These are phyloP conservation scores for Meleagris gallopavo DNA, from an alignment of 2,113 vertebrate species.

Conservation along the genomic window DNA sequence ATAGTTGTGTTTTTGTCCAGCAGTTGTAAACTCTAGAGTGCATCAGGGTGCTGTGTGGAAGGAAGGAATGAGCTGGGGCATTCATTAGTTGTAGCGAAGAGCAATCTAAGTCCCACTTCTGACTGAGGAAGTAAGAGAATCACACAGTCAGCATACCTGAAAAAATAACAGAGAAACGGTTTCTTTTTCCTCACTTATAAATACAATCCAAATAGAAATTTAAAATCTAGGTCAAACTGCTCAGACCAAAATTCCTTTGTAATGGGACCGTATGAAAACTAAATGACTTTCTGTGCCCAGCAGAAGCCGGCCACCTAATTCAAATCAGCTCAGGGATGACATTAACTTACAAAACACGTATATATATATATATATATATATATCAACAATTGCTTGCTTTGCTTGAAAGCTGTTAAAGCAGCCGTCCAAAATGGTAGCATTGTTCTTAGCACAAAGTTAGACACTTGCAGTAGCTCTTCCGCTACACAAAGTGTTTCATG, in stretches of 20 bases:
- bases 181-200: background rate
- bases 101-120: slow-evolving; percentile 76
- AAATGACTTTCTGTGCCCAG: background rate
- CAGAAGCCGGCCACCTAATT: background rate
- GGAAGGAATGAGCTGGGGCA: slow-evolving; percentile 49
- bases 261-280: background rate
- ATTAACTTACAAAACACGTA: background rate
- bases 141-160: slow-evolving; percentile 80
- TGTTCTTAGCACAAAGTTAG: slow-evolving; percentile 70
- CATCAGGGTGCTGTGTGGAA: background rate
- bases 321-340: background rate
- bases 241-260: background rate
- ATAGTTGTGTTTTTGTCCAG: background rate
- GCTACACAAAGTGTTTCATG: slow-evolving; percentile 56
- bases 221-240: background rate
- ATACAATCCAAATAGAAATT: background rate
- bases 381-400: slow-evolving; percentile 59
- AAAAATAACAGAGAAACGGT: background rate
- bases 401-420: slow-evolving; percentile 69
- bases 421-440: slow-evolving; percentile 79
- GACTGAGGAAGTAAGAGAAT: slow-evolving; percentile 79
- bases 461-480: slow-evolving; percentile 69
- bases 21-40: background rate
- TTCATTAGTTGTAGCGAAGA: slow-evolving; percentile 76
- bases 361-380: no score